Evolutionary conservation across 2,888 invertebrate genomes (phyloP).

Genomic region (Globia sparganii): DNA sequence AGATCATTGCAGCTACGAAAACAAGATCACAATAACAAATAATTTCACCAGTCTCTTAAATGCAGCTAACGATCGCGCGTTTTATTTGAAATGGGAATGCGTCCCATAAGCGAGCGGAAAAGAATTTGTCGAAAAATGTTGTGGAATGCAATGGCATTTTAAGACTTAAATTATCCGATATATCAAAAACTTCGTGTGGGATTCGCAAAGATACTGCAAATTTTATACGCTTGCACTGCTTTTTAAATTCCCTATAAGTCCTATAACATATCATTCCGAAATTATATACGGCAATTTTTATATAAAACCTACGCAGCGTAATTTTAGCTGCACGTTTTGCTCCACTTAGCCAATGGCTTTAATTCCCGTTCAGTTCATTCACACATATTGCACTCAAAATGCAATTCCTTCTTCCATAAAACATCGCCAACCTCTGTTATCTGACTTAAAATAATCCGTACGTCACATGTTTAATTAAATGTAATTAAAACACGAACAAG

Average conservation of each 20-base stretch:
- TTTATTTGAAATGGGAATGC: no score
- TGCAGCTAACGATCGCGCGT: no score
- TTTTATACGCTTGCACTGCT: no score
- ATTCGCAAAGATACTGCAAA: no score
- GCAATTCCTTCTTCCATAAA: background rate
- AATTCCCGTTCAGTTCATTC: background rate
- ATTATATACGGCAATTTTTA: background rate
- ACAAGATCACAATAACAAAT: no score
- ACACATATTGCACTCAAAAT: background rate
- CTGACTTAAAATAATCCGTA: conserved; percentile 44
- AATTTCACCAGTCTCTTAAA: no score
- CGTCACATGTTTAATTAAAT: conserved; percentile 62
- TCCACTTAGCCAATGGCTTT: background rate
- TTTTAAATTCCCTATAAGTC: background rate
- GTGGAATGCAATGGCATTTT: no score
- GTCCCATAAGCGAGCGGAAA: no score
- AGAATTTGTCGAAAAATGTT: no score
- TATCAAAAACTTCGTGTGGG: no score
- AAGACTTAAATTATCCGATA: no score
- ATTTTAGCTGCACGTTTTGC: background rate
- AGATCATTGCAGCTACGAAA: no score
- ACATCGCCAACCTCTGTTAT: conserved; percentile 4
- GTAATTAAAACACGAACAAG: conserved; percentile 66
- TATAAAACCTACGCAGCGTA: background rate
- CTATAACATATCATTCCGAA: background rate